phyloP scores from a whole-genome alignment of 1,140 invertebrate species.

The Brachionus sp. region DNA sequence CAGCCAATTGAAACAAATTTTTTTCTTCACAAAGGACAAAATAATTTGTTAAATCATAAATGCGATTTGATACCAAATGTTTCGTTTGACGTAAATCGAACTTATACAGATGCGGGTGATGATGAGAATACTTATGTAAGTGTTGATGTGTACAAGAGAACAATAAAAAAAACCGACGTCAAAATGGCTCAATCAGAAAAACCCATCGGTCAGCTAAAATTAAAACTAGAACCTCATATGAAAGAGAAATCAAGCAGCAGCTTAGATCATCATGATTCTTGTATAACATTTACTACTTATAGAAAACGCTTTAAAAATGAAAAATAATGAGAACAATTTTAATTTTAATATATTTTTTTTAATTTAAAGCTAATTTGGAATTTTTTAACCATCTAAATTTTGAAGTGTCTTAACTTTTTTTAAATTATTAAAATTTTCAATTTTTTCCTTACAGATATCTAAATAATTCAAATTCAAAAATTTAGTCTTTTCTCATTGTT shows the following conservation, averaged over 20 bases:
- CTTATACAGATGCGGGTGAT: background rate
- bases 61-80: slow-evolving; percentile 1
- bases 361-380: too few species aligned
- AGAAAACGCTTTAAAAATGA: background rate
- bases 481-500: too few species aligned
- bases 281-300: background rate
- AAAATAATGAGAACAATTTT: too few species aligned
- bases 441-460: too few species aligned
- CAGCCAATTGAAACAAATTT: background rate
- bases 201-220: background rate
- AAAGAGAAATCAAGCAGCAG: slow-evolving; percentile 1
- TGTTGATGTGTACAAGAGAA: slow-evolving; percentile 1
- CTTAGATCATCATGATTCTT: background rate
- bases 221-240: background rate
- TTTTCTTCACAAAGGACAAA: background rate
- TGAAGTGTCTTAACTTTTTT: background rate
- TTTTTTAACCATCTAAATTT: background rate
- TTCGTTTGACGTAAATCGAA: slow-evolving; percentile 1
- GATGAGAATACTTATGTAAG: background rate
- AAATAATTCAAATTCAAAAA: too few species aligned
- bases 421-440: background rate
- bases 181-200: background rate
- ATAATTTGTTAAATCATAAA: background rate
- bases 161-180: background rate
- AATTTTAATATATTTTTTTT: too few species aligned